Evolutionary conservation across 2,797 vertebrate genomes (phyloP).

Genomic region (Denticeps clupeoides): DNA sequence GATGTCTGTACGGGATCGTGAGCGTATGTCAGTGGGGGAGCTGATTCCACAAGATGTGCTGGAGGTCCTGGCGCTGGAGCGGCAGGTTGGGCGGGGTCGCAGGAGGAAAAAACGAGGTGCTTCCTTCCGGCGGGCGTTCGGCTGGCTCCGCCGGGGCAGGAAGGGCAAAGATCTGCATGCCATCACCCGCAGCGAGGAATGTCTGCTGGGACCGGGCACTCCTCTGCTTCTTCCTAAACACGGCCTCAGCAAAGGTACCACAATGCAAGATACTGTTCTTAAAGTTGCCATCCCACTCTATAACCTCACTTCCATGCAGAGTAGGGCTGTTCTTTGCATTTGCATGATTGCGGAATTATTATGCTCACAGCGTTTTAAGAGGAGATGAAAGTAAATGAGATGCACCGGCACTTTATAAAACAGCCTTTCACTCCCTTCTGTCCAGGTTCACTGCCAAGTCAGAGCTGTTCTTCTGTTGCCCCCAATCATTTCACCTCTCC

Average conservation of each 20-base stretch:
- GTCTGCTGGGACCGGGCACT: constrained; percentile 41
- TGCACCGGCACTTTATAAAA: no score
- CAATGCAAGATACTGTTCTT: no score
- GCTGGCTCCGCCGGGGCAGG: constrained; percentile 73
- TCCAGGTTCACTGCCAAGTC: no score
- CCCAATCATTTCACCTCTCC: no score
- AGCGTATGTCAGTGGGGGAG: constrained; percentile 52
- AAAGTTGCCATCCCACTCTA: no score
- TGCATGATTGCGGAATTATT: no score
- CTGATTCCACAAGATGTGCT: constrained; percentile 61
- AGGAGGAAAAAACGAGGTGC: constrained; percentile 61
- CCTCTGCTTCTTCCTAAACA: constrained; percentile 24
- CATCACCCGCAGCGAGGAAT: constrained; percentile 31
- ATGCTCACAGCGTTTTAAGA: no score
- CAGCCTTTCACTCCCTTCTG: no score
- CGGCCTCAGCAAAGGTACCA: constrained; percentile 32
- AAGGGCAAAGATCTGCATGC: constrained; percentile 44
- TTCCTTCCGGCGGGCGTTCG: constrained; percentile 71
- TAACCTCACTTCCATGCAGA: no score
- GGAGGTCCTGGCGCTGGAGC: constrained; percentile 56
- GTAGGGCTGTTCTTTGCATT: no score
- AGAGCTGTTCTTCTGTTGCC: no score
- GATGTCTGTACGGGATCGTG: not conserved
- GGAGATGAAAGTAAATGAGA: no score
- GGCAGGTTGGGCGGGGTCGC: constrained; percentile 38